Evolutionary conservation across 1,140 invertebrate genomes (phyloP).

Genomic region (Anagrus nilaparvatae): DNA sequence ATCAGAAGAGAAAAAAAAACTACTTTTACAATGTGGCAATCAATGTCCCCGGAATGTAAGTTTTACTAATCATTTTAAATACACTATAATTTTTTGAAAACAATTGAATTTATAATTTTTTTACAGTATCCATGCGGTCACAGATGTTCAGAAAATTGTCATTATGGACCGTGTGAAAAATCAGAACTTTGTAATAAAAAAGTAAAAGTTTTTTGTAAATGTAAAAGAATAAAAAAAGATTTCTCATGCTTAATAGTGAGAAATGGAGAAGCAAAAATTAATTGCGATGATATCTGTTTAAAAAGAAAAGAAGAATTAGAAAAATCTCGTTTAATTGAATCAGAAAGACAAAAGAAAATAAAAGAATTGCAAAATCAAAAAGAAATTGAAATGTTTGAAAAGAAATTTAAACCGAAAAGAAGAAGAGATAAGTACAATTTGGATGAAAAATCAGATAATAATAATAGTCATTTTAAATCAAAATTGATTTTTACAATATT

Average conservation of each 20-base stretch:
- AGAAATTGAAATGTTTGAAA: slow-evolving; percentile 62
- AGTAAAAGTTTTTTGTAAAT: slow-evolving; percentile 67
- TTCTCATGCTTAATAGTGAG: slow-evolving; percentile 56
- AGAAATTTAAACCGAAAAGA: slow-evolving; percentile 55
- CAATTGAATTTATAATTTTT: slow-evolving; percentile 9
- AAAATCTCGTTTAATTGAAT: slow-evolving; percentile 41
- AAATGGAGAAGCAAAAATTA: slow-evolving; percentile 40
- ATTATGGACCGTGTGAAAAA: slow-evolving; percentile 61
- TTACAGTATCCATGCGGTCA: slow-evolving; percentile 54
- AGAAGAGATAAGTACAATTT: slow-evolving; percentile 35
- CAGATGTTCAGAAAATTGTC: slow-evolving; percentile 61
- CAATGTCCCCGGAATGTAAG: slow-evolving; percentile 76
- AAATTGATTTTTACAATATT: slow-evolving; percentile 1
- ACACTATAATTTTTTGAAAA: slow-evolving; percentile 9
- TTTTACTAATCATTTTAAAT: slow-evolving; percentile 11
- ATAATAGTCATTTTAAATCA: slow-evolving; percentile 1
- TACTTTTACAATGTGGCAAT: slow-evolving; percentile 63
- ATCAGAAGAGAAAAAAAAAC: slow-evolving; percentile 38
- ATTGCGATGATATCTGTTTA: slow-evolving; percentile 54
- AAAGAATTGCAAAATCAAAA: slow-evolving; percentile 55
- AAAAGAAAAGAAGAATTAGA: slow-evolving; percentile 45
- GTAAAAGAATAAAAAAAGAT: slow-evolving; percentile 69
- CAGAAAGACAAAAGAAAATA: slow-evolving; percentile 44
- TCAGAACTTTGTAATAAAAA: slow-evolving; percentile 65
- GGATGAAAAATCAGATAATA: slow-evolving; percentile 3